These are phyloP conservation scores for Drosophila insularis DNA, from an alignment of 1,140 invertebrate genomes.

Conservation along the genomic window DNA sequence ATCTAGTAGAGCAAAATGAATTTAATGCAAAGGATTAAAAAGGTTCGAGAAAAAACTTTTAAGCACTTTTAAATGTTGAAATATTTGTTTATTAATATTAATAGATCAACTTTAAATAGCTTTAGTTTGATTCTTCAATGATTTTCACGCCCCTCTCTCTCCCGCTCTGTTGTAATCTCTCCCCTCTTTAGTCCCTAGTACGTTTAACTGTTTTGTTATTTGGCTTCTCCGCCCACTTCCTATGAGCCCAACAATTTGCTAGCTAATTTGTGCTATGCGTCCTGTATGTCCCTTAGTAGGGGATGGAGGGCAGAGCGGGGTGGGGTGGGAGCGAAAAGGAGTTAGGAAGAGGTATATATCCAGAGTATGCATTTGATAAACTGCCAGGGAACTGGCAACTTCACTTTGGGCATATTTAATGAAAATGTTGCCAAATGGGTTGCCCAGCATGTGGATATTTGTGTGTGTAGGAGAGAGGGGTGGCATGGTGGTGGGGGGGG, in stretches of 20 bases:
- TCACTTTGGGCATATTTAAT: constrained; percentile 81
- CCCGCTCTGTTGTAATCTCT: neutral
- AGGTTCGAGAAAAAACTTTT: no score
- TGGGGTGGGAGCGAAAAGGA: neutral
- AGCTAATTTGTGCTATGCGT: constrained; percentile 72
- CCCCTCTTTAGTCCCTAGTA: neutral
- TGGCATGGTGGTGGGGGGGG: neutral
- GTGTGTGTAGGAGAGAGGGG: neutral
- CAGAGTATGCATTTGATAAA: constrained; percentile 75
- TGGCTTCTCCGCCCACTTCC: constrained; percentile 29
- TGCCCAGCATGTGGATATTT: constrained; percentile 17
- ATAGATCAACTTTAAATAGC: neutral
- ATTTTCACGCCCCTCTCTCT: neutral
- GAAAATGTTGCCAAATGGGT: constrained; percentile 76
- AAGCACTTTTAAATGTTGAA: no score
- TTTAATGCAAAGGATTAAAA: no score
- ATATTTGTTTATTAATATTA: no score
- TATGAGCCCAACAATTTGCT: constrained; percentile 72
- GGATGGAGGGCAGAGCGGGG: neutral
- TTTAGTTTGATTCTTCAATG: constrained; percentile 3
- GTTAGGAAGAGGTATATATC: neutral
- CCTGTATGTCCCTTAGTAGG: constrained; percentile 22
- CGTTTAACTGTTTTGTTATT: constrained; percentile 33
- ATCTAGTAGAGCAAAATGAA: no score
- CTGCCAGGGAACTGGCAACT: constrained; percentile 77